Evolutionary conservation across 2,888 invertebrate species (phyloP), one percentile per base, ranked within the genome.

Genomic region (Xanthostigma xanthostigma): DNA sequence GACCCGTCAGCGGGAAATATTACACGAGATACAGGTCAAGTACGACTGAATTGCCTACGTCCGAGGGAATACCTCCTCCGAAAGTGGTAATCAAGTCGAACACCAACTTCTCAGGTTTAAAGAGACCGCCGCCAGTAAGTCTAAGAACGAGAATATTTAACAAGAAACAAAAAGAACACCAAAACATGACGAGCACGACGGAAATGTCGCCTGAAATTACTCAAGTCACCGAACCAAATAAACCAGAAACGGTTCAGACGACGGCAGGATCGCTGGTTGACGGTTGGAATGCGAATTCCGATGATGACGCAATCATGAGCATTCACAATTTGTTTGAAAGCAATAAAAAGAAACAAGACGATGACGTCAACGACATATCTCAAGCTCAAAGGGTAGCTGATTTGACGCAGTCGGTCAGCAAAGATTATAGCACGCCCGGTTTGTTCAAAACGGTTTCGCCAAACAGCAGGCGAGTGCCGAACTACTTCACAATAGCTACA

Each of bases 401-500:
- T 60, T 64, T 85, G 48, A 84, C 84, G 4, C 73, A 81, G 48
- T 82, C 84, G 0, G 79, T 81, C 1, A 81, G 82, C 54, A 81
- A 81, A 53, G 76, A 82, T 49, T 81, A 81, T 58, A 76, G 79
- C 55, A 79, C 76, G n/a, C 78, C 81, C 0, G 81, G 81, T 3
- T 71, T 79, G 67, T 82, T 82, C 61, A 83, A 82, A 63, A 76
- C 79, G 0, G 75, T 82, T 0, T 73, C 79, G 1, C 69, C 73
- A 0, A 70, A 70, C 1, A 79, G 76, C 55, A 72, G 82, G 53
- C 69, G 77, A 56, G 76, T 81, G 58, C 77, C 80, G 4, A 76
- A 74, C 57, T 79, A 82, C 58, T 81, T 85, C 56, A 82, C 82
- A 17, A 78, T 86, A 64, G 78, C 81, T 1, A 84, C 85, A 0